Evolutionary conservation across 1,140 invertebrate genomes (phyloP), one percentile per base, ranked within the genome.

Genomic region (Ptiloglossa arizonensis): DNA sequence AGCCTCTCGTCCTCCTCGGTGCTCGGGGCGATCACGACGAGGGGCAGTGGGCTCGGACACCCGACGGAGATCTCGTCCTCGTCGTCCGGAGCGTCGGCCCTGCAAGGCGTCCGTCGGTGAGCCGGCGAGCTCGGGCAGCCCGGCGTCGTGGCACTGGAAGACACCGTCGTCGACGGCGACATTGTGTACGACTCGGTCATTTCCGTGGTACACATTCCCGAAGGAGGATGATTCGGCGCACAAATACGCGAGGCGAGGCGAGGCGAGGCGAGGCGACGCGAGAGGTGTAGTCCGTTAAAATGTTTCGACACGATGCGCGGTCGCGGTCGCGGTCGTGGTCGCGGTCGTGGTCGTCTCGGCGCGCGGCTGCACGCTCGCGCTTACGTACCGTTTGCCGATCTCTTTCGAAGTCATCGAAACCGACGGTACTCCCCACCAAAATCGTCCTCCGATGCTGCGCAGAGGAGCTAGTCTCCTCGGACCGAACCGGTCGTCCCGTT

Each of bases 1-100:
- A 89, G 32, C 27, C 88, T 79, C 44, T 92, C 91, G 11, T 91
- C 88, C 3, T 89, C 87, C 17, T 90, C 89, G 22, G 69, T 69
- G 32, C 69, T 86, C 0, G 87, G 86, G 0, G 87, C 73, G 6
- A 82, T 86, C 0, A 91, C 89, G 0, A 92, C 87, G 5, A 92
- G 83, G 0, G 93, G 94, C 87, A 94, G 75, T 1, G 95, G 95
- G 79, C 95, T 95, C 27, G 95, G 95, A 81, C 95, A 96, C 3
- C 95, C 95, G 5, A 96, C 95, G 86, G 95, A 96, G 77, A 96
- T 96, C 90, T 96, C 95, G 87, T 94, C 94, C 81, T 94, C 95
- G 88, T 92, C 94, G 86, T 93, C 93, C 83, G 90, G 92, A 73
- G 67, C 79, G 22, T 88, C 80, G 0, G 77, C 59, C 44, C 79